Percentiles rank a stretch among this genome's conserved stretches.
These are phyloP conservation scores for Oedothorax gibbosus DNA, from an alignment of 1,140 invertebrate species.

Conservation along the genomic window DNA sequence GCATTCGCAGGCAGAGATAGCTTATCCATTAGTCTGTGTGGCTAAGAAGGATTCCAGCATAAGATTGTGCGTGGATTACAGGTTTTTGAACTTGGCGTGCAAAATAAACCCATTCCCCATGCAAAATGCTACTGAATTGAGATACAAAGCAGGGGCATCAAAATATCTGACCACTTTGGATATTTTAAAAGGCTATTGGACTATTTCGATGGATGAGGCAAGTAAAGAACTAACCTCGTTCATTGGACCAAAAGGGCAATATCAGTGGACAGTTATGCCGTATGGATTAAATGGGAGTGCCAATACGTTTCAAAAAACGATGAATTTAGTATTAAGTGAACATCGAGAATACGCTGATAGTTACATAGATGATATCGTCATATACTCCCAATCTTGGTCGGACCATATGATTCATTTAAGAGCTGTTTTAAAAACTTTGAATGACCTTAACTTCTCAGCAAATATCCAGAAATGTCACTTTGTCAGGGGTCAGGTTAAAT, in stretches of 20 bases:
- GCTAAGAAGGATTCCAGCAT: constrained; percentile 7
- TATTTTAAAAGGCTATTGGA: constrained; percentile 45
- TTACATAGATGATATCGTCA: not conserved
- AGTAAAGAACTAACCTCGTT: constrained; percentile 56
- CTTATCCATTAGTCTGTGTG: constrained; percentile 11
- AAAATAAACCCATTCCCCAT: not conserved
- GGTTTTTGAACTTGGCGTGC: not conserved
- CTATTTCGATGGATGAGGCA: constrained; percentile 64
- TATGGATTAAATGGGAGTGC: constrained; percentile 65
- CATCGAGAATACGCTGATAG: constrained; percentile 39
- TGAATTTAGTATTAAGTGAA: constrained; percentile 61
- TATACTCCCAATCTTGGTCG: not conserved
- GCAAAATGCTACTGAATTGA: constrained; percentile 18
- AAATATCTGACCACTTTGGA: constrained; percentile 2
- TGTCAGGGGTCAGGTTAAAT: constrained; percentile 62
- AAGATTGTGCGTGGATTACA: not conserved
- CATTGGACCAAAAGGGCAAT: constrained; percentile 42
- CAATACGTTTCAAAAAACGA: constrained; percentile 64
- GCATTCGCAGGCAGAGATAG: constrained; percentile 7
- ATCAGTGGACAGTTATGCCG: constrained; percentile 61
- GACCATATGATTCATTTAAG: constrained; percentile 44
- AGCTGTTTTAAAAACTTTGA: constrained; percentile 61
- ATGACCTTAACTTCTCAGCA: constrained; percentile 59
- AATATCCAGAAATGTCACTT: constrained; percentile 66
- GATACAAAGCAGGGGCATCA: not conserved